Percentiles rank a stretch among this genome's conserved stretches.
These are phyloP conservation scores for Drosophila eugracilis DNA, from an alignment of 1,140 invertebrate genomes.

Conservation along the genomic window DNA sequence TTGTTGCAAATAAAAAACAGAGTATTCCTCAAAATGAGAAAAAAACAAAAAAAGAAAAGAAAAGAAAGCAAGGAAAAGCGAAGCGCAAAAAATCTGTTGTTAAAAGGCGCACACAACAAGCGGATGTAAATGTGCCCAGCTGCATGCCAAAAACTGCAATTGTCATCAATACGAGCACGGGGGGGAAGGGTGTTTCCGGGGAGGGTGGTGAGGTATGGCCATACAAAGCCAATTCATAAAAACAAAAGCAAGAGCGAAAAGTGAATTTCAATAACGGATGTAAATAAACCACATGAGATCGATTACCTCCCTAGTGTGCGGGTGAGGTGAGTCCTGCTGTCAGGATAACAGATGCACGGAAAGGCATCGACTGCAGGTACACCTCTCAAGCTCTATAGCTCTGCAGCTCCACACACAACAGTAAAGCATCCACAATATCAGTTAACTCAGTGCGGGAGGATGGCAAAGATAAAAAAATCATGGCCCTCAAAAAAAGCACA, in stretches of 20 bases:
- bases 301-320: slow-evolving; percentile 73
- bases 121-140: slow-evolving; percentile 76
- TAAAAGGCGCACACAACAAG: slow-evolving; percentile 53
- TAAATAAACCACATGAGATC: slow-evolving; percentile 82
- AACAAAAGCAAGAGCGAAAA: slow-evolving; percentile 69
- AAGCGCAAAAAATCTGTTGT: slow-evolving; percentile 60
- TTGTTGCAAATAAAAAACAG: slow-evolving; percentile 30
- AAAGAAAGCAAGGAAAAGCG: slow-evolving; percentile 15
- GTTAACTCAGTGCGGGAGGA: slow-evolving; percentile 59
- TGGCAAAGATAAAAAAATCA: slow-evolving; percentile 51
- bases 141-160: slow-evolving; percentile 77
- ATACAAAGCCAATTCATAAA: slow-evolving; percentile 73
- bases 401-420: slow-evolving; percentile 1
- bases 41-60: slow-evolving; percentile 6
- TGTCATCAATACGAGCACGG: slow-evolving; percentile 62
- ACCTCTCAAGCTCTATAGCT: neutral
- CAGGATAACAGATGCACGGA: slow-evolving; percentile 76
- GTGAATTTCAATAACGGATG: slow-evolving; percentile 80
- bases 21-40: slow-evolving; percentile 19
- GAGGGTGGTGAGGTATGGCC: no score
- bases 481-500: slow-evolving; percentile 40
- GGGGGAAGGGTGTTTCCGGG: no score
- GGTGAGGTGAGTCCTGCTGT: slow-evolving; percentile 59
- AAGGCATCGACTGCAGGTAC: slow-evolving; percentile 48
- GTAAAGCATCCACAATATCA: slow-evolving; percentile 68